Percentiles rank a stretch among this genome's conserved stretches.
Evolutionary conservation across 2,113 vertebrate species (phyloP).

Genomic region (Lates calcarifer): DNA sequence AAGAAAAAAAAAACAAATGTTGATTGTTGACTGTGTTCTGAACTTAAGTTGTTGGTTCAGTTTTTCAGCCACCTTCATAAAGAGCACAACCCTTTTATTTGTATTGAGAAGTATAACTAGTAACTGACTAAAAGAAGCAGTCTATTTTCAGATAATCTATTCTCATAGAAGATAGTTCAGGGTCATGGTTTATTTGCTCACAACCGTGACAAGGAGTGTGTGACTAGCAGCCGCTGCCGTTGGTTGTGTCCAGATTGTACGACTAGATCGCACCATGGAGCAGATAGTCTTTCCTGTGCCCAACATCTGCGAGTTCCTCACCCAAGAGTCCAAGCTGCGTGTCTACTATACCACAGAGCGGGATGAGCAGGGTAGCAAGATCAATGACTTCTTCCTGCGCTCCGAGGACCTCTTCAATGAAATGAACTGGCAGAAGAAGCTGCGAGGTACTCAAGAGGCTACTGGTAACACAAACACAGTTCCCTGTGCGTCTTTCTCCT

Average conservation of each 20-base stretch:
- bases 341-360: slow-evolving; percentile 97
- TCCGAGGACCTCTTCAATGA: slow-evolving; percentile 98
- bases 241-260: slow-evolving; percentile 90
- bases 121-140: not conserved
- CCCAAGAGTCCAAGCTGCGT: slow-evolving; percentile 95
- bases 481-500: slow-evolving; percentile 83
- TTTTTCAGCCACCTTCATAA: slow-evolving; percentile 5
- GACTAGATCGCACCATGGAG: slow-evolving; percentile 98
- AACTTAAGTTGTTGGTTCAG: slow-evolving; percentile 22
- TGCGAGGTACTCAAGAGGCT: slow-evolving; percentile 90
- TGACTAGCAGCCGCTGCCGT: slow-evolving; percentile 45
- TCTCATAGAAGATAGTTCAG: not conserved
- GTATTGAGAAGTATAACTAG: not conserved
- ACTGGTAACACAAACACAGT: slow-evolving; percentile 84
- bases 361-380: slow-evolving; percentile 98
- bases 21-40: slow-evolving; percentile 16
- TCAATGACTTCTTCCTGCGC: slow-evolving; percentile 98
- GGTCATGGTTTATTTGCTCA: not conserved
- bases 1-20: too few relatives aligned
- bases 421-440: slow-evolving; percentile 99
- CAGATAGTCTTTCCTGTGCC: slow-evolving; percentile 99
- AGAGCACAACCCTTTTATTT: not conserved
- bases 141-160: not conserved
- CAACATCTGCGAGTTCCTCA: slow-evolving; percentile 98
- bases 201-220: not conserved